Evolutionary conservation across 2,797 vertebrate species (phyloP), one percentile per base, ranked within the genome.

Genomic region (Urocyon cinereoargenteus): DNA sequence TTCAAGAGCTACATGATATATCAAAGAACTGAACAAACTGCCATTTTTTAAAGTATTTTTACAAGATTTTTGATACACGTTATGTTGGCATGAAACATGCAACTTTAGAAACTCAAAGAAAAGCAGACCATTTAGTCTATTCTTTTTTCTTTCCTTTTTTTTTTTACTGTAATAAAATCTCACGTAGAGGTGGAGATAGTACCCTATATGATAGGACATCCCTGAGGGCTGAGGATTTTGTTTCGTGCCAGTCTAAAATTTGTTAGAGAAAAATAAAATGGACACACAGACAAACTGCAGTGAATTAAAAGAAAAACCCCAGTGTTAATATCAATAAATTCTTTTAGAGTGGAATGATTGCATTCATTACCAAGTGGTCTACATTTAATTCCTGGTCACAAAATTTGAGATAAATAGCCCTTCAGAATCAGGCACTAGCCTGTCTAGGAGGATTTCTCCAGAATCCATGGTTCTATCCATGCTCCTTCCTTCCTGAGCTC

Each of bases 11-110:
- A 62, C 24, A 66, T 73, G 34, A 83, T 24, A 57, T 94, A 95
- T 75, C 87, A 97, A 93, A 98, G 86, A 78, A 87, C 77, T 72
- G 59, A 94, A 93, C 34, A 87, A 96, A 95, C 36, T 86, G 79
- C 16, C 70, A 59, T 62, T 81, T 84, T 92, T 77, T 78, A n/a
- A 45, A 70, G 31, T 70, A 51, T 68, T 97, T 36, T 87, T 85
- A 53, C 62, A 94, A 89, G 96, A 77, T 72, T 55, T 94, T 95
- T 89, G 26, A 70, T 88, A 55, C 31, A n/a, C 26, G 12, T 53
- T 96, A 68, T 59, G 83, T 14, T 40, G 51, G 10, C 26, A 28
- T 88, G 13, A 87, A 90, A 91, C 31, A 77, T 73, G 26, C 16
- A 94, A 77, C 70, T 97, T 94, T 96, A 94, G 84, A 87, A 94